Percentiles rank a stretch among this genome's conserved stretches.
phyloP scores from a whole-genome alignment of 2,113 vertebrate species.

The Columbina picui region DNA sequence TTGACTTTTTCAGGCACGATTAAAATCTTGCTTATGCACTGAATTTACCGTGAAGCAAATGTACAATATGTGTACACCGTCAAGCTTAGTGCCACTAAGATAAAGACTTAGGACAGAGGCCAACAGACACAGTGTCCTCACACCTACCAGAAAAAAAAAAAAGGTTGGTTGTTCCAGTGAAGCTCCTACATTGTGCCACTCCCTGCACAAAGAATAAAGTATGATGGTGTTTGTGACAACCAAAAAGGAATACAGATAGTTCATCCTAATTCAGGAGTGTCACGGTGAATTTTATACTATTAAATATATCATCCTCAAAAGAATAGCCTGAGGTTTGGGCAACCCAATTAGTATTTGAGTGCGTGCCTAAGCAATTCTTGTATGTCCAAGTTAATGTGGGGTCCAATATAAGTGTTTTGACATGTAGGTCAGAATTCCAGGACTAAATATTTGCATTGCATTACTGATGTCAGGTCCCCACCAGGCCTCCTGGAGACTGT shows the following conservation, averaged over 20 bases:
- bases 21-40: conserved; percentile 6
- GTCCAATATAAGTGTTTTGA: background rate
- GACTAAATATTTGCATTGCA: background rate
- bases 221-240: fast-evolving
- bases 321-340: background rate
- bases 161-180: background rate
- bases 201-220: background rate
- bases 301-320: background rate
- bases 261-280: background rate
- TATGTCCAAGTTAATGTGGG: background rate
- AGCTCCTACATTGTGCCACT: background rate
- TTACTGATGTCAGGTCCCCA: background rate
- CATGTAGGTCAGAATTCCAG: background rate
- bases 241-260: background rate
- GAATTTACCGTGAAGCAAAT: conserved; percentile 12
- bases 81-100: background rate
- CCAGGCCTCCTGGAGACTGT: background rate
- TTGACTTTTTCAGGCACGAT: conserved; percentile 36
- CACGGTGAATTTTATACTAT: background rate
- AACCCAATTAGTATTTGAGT: background rate
- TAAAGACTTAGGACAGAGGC: background rate
- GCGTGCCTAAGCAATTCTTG: background rate
- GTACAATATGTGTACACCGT: background rate
- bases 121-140: background rate
- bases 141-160: background rate